Evolutionary conservation across 2,113 vertebrate species (phyloP), one percentile per base, ranked within the genome.

Genomic region (Hippocampus mohnikei): DNA sequence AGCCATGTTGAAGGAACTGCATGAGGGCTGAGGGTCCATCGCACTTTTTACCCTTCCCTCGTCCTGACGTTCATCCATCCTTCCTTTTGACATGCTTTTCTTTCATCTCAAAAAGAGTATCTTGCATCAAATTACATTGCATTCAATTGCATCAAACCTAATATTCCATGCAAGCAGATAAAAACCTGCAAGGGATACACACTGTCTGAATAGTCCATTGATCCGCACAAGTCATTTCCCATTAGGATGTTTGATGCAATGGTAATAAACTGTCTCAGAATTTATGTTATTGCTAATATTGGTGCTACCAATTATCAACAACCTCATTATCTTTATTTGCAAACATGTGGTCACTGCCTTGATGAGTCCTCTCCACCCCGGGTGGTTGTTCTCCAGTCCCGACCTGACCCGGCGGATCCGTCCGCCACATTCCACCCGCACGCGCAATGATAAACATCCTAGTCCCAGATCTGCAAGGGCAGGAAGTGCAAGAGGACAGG

Each of bases 361-460:
- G 2, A 27, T 70, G 62, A 10, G 55, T 60, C 18, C 25, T 66
- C 20, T 69, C 11, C 52, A 48, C 58, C 3, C 69, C 69, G 58
- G 67, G 52, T 66, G 71, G 64, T 61, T 67, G 74, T 74, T 68
- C 81, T 68, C 69, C 63, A 81, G 86, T 87, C 77, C 72, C 76
- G 79, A 67, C 68, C 74, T 89, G 88, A 92, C 88, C 91, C 80
- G 72, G 46, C 60, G 84, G 83, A 88, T 89, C 84, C 82, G 85
- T 89, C 85, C 79, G 76, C 78, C 68, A 76, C 92, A 93, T 93
- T 92, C 92, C 91, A 87, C 77, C 81, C 79, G 77, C 76, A 75
- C 84, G 84, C 85, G 74, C 77, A 87, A 83, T 86, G 81, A 86
- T 91, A 92, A 93, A 92, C 92, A 93, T 91, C 91, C 89, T 88